A percentile compares a stretch with the other conserved stretches of the same genome.
phyloP scores from a whole-genome alignment of 2,797 vertebrate species.

The Rhyacichthys aspro region DNA sequence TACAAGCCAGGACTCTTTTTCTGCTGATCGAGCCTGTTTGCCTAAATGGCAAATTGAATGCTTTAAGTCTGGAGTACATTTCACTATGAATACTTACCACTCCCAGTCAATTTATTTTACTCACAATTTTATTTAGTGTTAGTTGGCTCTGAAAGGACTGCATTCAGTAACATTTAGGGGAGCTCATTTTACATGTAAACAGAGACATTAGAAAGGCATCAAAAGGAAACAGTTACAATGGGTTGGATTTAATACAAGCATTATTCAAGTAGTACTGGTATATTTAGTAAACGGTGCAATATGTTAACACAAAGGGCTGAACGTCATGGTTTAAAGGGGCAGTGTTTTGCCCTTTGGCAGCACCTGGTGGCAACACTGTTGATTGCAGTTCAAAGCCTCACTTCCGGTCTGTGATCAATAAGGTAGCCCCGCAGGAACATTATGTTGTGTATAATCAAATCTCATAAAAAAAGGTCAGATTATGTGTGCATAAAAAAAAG shows the following conservation, averaged over 20 bases:
- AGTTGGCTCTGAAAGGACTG: constrained; percentile 35
- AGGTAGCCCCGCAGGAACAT: too few relatives aligned
- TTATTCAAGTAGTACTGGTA: too few relatives aligned
- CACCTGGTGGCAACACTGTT: not conserved
- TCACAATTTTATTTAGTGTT: constrained; percentile 35
- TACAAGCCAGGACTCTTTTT: constrained; percentile 37
- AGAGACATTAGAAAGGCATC: too few relatives aligned
- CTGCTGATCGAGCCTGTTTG: constrained; percentile 53
- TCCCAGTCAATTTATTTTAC: constrained; percentile 19
- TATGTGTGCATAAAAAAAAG: too few relatives aligned
- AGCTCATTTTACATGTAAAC: too few relatives aligned
- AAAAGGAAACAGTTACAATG: too few relatives aligned
- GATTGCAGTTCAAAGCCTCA: not conserved
- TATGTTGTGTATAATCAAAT: too few relatives aligned
- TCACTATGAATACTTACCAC: not conserved
- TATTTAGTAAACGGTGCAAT: too few relatives aligned
- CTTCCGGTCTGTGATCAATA: too few relatives aligned
- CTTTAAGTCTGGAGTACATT: constrained; percentile 32
- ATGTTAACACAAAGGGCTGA: too few relatives aligned
- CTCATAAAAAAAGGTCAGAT: too few relatives aligned
- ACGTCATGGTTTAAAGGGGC: not conserved
- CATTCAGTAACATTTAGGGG: constrained; percentile 26
- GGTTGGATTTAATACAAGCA: too few relatives aligned
- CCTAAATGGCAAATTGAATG: constrained; percentile 39
- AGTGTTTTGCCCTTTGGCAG: not conserved